phyloP scores from a whole-genome alignment of 1,140 invertebrate species.

The Pachypsylla venusta region DNA sequence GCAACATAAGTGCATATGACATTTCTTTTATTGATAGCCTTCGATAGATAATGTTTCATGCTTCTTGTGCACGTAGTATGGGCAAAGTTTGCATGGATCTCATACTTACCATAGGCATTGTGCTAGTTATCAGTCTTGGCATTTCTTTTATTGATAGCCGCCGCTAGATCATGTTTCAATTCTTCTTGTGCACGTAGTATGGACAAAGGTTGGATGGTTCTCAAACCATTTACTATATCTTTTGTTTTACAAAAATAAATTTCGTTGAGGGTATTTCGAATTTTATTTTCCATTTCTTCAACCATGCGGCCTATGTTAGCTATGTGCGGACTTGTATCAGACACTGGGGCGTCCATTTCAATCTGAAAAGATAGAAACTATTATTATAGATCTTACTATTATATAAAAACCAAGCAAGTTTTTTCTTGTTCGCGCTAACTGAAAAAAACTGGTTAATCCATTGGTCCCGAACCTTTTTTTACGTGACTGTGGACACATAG shows the following conservation, averaged over 20 bases:
- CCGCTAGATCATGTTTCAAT: conserved; percentile 71
- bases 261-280: conserved; percentile 92
- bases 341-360: conserved; percentile 77
- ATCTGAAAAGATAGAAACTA: conserved; percentile 44
- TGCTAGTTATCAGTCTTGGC: conserved; percentile 32
- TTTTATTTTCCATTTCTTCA: conserved; percentile 99
- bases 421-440: too few species aligned
- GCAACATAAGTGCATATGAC: too few species aligned
- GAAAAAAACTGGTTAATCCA: not conserved
- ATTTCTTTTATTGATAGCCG: conserved; percentile 60
- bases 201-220: conserved; percentile 69
- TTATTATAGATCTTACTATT: too few species aligned
- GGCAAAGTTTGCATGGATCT: not conserved
- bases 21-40: too few species aligned
- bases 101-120: not conserved
- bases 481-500: too few species aligned
- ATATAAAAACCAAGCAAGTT: not conserved
- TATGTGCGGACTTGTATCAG: conserved; percentile 89
- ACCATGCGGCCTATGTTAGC: conserved; percentile 94
- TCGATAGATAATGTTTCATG: too few species aligned
- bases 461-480: too few species aligned
- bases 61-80: too few species aligned
- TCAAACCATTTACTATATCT: conserved; percentile 94
- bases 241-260: conserved; percentile 99
- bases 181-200: conserved; percentile 69